These are phyloP conservation scores for Cyclophora punctaria DNA, from an alignment of 2,888 invertebrate species.

Conservation along the genomic window DNA sequence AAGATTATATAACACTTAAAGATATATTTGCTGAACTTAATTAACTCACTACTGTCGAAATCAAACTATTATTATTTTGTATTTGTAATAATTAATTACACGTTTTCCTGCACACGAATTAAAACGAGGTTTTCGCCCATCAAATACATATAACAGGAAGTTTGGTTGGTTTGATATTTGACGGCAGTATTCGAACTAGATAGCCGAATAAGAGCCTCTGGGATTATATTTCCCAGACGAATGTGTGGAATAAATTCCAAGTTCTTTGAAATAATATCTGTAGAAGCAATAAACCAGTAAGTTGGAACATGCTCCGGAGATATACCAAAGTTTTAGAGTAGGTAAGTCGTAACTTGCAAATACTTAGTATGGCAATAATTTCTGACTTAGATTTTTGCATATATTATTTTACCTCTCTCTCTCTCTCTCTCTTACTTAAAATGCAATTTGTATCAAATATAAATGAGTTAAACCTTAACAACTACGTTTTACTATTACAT, in stretches of 20 bases:
- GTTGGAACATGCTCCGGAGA: constrained; percentile 61
- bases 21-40: no score
- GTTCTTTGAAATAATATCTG: constrained; percentile 72
- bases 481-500: no score
- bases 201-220: constrained; percentile 59
- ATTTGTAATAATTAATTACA: no score
- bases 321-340: constrained; percentile 57
- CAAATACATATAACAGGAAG: constrained; percentile 22
- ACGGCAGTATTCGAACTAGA: constrained; percentile 54
- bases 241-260: constrained; percentile 59
- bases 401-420: constrained; percentile 16
- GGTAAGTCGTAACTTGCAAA: constrained; percentile 45
- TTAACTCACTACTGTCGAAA: no score
- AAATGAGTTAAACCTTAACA: no score
- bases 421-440: constrained; percentile 5
- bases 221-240: constrained; percentile 58
- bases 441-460: not conserved
- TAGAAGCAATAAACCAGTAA: constrained; percentile 68
- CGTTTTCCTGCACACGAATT: no score
- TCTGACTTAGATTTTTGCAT: constrained; percentile 30
- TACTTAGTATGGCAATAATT: constrained; percentile 47
- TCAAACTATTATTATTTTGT: no score
- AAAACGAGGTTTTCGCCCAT: not conserved
- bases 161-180: constrained; percentile 28
- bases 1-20: constrained; percentile 5